Conservation (phyloP, 37 sponge, comb jelly and placozoan species). For the Tethya wilhelma region DNA sequence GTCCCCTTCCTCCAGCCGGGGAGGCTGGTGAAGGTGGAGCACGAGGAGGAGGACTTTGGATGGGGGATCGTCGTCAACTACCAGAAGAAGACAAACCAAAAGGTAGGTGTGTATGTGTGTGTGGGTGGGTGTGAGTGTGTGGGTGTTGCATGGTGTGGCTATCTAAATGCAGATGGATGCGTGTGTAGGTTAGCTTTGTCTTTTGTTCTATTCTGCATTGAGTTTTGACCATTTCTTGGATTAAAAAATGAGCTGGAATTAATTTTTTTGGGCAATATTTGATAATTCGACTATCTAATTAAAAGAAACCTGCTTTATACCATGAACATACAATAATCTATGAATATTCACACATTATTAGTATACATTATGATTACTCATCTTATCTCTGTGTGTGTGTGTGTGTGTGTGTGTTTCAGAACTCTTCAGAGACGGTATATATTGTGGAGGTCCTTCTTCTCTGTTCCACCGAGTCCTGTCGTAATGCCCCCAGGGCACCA, state of each 20-base stretch:
- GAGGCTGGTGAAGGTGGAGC: constrained; percentile 77
- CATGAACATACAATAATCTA: neutral
- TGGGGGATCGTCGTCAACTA: constrained; percentile 97
- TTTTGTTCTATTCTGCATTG: neutral
- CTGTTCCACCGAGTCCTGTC: constrained; percentile 70
- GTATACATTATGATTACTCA: neutral
- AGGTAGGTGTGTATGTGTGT: constrained; percentile 38
- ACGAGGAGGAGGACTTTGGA: constrained; percentile 90
- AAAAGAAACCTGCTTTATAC: no score
- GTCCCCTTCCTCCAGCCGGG: constrained; percentile 98
- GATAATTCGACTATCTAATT: no score
- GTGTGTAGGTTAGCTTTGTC: neutral
- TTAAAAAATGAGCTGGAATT: neutral
- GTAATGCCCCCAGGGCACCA: constrained; percentile 56
- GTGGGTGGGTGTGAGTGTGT: no score
- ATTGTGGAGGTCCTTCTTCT: constrained; percentile 87
- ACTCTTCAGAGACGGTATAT: constrained; percentile 68
- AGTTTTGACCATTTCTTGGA: neutral
- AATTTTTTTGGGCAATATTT: neutral
- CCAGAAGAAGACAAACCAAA: constrained; percentile 91
- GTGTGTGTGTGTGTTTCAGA: no score
- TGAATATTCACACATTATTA: neutral
- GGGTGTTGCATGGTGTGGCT: neutral
- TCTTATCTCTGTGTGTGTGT: no score
- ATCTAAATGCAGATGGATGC: neutral